Percentiles rank a stretch among this genome's conserved stretches.
phyloP scores from a whole-genome alignment of 2,888 invertebrate species.

The Boloria euphrosyne region DNA sequence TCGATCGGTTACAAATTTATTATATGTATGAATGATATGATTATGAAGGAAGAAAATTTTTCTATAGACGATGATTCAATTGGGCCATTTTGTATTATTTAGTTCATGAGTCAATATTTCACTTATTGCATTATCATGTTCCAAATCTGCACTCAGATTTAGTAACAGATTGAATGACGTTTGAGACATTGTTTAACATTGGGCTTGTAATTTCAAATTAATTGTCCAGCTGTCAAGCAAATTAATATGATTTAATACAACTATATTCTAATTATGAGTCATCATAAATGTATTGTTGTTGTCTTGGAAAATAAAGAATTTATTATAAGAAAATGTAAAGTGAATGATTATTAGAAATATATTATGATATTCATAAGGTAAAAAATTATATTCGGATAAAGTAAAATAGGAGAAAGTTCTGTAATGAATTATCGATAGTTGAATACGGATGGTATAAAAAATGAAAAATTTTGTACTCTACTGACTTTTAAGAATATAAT shows the following conservation, averaged over 20 bases:
- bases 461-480: too few relatives aligned
- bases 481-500: too few relatives aligned
- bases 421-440: too few relatives aligned
- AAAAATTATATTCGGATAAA: too few relatives aligned
- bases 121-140: conserved; percentile 10
- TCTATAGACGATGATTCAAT: neutral
- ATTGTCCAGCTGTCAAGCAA: conserved; percentile 64
- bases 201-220: conserved; percentile 52
- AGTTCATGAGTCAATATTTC: conserved; percentile 14
- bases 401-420: too few relatives aligned
- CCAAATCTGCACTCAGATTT: conserved; percentile 12
- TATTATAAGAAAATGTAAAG: neutral
- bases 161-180: conserved; percentile 13
- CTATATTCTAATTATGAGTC: conserved; percentile 43
- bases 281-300: neutral
- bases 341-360: too few relatives aligned
- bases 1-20: too few relatives aligned
- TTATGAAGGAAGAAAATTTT: neutral
- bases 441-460: too few relatives aligned
- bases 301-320: neutral
- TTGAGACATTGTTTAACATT: conserved; percentile 25
- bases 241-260: conserved; percentile 55
- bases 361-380: too few relatives aligned
- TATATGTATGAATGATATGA: too few relatives aligned
- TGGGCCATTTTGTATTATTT: neutral